A percentile compares a stretch with the other conserved stretches of the same genome.
These are phyloP conservation scores for Noctua fimbriata DNA, from an alignment of 2,888 invertebrate species.

Conservation along the genomic window DNA sequence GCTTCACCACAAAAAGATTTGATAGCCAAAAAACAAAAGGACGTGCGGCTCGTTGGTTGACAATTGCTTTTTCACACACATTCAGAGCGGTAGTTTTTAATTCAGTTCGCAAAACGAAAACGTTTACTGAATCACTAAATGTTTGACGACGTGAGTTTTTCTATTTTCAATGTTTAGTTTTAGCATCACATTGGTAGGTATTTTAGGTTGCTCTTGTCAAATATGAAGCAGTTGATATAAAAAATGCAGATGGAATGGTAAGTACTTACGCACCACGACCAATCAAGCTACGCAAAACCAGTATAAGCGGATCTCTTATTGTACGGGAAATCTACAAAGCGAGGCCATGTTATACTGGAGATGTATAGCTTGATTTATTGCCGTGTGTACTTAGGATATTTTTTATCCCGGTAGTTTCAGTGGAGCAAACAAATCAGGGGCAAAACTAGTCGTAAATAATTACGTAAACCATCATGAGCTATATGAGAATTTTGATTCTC, in stretches of 20 bases:
- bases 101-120: conserved; percentile 19
- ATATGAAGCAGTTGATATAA: too few relatives aligned
- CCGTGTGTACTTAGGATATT: not conserved
- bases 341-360: too few relatives aligned
- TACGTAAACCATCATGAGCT: not conserved
- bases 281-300: too few relatives aligned
- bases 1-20: conserved; percentile 18
- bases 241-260: too few relatives aligned
- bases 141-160: not conserved
- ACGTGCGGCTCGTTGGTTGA: conserved; percentile 5
- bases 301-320: too few relatives aligned
- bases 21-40: conserved; percentile 30
- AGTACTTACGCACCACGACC: too few relatives aligned
- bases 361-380: too few relatives aligned
- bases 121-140: conserved; percentile 9
- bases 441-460: not conserved
- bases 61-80: conserved; percentile 33
- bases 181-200: not conserved
- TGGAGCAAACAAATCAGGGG: not conserved
- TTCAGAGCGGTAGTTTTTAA: conserved; percentile 30
- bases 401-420: not conserved
- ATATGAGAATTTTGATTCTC: too few relatives aligned
- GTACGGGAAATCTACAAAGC: not conserved
- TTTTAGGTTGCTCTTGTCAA: not conserved
- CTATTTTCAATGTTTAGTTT: not conserved